Conservation (phyloP, 2,113 vertebrate species). For the Rhombomys opimus region DNA sequence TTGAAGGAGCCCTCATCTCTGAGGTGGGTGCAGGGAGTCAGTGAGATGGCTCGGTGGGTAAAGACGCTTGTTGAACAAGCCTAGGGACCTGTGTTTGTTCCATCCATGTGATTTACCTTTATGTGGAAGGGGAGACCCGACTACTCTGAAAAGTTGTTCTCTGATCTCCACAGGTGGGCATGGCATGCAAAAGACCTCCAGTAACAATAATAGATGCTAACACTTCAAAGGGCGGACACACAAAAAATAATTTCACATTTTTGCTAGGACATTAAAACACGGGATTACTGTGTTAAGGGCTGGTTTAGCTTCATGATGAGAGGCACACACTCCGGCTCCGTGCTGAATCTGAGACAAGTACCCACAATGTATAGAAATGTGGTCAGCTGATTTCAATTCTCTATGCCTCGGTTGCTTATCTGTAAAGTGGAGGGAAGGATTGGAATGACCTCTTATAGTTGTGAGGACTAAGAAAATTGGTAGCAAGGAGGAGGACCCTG, state of each 20-base stretch:
- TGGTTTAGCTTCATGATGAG: constrained; percentile 8
- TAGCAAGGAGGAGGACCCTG: too few species aligned
- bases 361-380: neutral
- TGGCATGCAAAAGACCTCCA: neutral
- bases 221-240: neutral
- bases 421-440: constrained; percentile 15
- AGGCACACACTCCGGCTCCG: neutral
- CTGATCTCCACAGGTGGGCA: neutral
- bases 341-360: constrained; percentile 14
- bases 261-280: neutral
- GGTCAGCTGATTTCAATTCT: neutral
- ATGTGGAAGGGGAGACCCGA: neutral
- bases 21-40: neutral
- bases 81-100: neutral
- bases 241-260: constrained; percentile 32
- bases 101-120: neutral
- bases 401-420: neutral
- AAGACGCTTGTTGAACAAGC: neutral
- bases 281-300: neutral
- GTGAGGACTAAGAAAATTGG: constrained; percentile 31
- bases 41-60: neutral
- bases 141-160: neutral
- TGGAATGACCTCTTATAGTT: neutral
- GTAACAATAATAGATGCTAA: neutral
- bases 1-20: constrained; percentile 1